Evolutionary conservation across 1,140 invertebrate genomes (phyloP).

Genomic region (Odontomachus brunneus): DNA sequence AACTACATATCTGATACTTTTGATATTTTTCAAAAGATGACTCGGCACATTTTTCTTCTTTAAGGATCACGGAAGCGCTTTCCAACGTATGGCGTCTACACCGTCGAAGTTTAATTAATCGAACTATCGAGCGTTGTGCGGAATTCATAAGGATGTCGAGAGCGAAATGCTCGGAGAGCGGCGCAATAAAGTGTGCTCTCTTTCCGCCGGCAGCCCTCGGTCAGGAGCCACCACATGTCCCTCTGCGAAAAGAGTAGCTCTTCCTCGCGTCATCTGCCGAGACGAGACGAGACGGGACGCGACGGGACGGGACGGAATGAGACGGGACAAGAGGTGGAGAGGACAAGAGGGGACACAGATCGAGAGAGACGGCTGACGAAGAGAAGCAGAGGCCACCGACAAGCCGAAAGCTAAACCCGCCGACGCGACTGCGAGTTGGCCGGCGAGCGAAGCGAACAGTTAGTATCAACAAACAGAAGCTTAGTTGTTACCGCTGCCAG

Average conservation of each 20-base stretch:
- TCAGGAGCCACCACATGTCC: constrained; percentile 68
- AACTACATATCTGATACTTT: not conserved
- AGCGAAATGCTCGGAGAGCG: constrained; percentile 55
- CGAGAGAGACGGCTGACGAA: constrained; percentile 60
- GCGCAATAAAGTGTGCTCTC: constrained; percentile 69
- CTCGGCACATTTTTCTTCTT: not conserved
- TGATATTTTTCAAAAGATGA: too few species aligned
- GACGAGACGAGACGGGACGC: constrained; percentile 31
- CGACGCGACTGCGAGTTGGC: constrained; percentile 67
- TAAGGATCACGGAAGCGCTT: not conserved
- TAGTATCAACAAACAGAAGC: constrained; percentile 77
- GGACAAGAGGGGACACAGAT: constrained; percentile 59
- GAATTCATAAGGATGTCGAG: constrained; percentile 32
- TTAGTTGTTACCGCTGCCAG: constrained; percentile 70
- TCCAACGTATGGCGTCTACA: not conserved
- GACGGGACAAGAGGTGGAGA: constrained; percentile 37
- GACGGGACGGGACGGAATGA: constrained; percentile 5
- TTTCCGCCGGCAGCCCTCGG: constrained; percentile 54
- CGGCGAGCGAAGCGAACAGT: constrained; percentile 54
- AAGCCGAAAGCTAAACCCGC: constrained; percentile 71
- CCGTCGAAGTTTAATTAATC: constrained; percentile 20
- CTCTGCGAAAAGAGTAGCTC: constrained; percentile 60
- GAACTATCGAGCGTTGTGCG: not conserved
- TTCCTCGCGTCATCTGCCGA: constrained; percentile 57
- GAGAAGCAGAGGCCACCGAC: constrained; percentile 51